Conservation (phyloP, 2,888 invertebrate genomes). For the Odontocolon sp. region DNA sequence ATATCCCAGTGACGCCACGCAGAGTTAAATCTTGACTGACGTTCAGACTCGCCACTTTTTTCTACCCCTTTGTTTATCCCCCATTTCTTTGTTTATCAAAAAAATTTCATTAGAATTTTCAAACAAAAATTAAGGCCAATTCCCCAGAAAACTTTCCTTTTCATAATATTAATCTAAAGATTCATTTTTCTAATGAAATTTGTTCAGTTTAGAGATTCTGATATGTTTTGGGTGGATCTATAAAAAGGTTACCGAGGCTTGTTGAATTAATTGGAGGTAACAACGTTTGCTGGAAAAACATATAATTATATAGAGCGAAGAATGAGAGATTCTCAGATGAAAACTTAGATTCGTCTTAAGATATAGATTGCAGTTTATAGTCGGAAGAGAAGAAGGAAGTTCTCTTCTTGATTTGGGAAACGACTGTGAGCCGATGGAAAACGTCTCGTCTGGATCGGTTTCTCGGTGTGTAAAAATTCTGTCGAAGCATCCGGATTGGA, state of each 20-base stretch:
- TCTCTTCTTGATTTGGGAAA: background rate
- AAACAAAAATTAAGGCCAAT: conserved; percentile 2
- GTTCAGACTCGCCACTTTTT: conserved; percentile 62
- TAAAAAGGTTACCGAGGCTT: too few relatives aligned
- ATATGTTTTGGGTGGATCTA: too few relatives aligned
- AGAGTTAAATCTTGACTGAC: conserved; percentile 74
- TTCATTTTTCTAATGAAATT: too few relatives aligned
- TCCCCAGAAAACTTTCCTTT: too few relatives aligned
- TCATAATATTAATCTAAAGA: too few relatives aligned
- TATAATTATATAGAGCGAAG: too few relatives aligned
- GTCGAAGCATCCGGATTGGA: background rate
- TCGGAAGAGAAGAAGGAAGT: background rate
- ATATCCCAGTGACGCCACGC: conserved; percentile 5
- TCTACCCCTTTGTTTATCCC: conserved; percentile 51
- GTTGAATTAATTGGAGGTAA: too few relatives aligned
- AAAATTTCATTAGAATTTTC: background rate
- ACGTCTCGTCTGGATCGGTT: conserved; percentile 13
- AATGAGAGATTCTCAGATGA: too few relatives aligned
- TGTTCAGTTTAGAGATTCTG: too few relatives aligned
- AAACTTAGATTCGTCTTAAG: too few relatives aligned
- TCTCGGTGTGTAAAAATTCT: background rate
- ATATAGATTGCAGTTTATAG: background rate
- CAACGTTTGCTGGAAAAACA: too few relatives aligned
- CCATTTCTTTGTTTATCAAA: conserved; percentile 16
- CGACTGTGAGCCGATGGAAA: background rate